These are phyloP conservation scores for Oncorhynchus keta DNA, from an alignment of 2,113 vertebrate species.

Conservation along the genomic window DNA sequence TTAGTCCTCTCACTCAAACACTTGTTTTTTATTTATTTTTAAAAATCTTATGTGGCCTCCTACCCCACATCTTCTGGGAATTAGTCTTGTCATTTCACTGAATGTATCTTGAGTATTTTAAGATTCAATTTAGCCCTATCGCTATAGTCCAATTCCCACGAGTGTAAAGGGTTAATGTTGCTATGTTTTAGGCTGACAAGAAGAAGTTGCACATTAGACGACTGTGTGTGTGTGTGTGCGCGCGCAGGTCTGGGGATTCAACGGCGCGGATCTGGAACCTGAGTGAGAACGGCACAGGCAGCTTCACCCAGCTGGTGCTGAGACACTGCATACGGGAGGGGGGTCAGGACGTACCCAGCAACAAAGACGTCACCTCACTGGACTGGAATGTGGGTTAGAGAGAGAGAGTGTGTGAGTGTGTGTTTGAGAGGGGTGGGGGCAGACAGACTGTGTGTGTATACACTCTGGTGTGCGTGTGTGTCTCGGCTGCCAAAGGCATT, in stretches of 20 bases:
- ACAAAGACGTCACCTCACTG: slow-evolving; percentile 98
- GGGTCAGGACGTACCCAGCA: slow-evolving; percentile 86
- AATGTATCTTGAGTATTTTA: too few relatives aligned
- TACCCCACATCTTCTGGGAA: too few relatives aligned
- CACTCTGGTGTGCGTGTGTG: slow-evolving; percentile 11
- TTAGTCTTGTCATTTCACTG: too few relatives aligned
- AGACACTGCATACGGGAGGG: slow-evolving; percentile 86
- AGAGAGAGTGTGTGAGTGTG: not conserved
- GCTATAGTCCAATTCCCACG: too few relatives aligned
- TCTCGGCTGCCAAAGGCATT: slow-evolving; percentile 30
- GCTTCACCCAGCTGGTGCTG: slow-evolving; percentile 95
- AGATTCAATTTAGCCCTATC: too few relatives aligned
- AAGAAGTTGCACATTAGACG: not conserved
- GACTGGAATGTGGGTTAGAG: slow-evolving; percentile 93
- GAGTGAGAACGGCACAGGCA: slow-evolving; percentile 92
- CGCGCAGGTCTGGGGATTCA: slow-evolving; percentile 74
- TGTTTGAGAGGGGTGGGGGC: not conserved
- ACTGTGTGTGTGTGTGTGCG: slow-evolving; percentile 2
- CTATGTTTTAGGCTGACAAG: too few relatives aligned
- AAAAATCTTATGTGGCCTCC: too few relatives aligned
- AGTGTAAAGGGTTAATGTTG: too few relatives aligned
- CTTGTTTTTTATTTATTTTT: too few relatives aligned
- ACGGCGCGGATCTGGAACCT: slow-evolving; percentile 88
- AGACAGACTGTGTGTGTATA: not conserved
- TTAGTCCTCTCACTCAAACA: too few relatives aligned